Evolutionary conservation across 2,888 invertebrate genomes (phyloP), one percentile per base, ranked within the genome.

Genomic region (Machimus atricapillus): DNA sequence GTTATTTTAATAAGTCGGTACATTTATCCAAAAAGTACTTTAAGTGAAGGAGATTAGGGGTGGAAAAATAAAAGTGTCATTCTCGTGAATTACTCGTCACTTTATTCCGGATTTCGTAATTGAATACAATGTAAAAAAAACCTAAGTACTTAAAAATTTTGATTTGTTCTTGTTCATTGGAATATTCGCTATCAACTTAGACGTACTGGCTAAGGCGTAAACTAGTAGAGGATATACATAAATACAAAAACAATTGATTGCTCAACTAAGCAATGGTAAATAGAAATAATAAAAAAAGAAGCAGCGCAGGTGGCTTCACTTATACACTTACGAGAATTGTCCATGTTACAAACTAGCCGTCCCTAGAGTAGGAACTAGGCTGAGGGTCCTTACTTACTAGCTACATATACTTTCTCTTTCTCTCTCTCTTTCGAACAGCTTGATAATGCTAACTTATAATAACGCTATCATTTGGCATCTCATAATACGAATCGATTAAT

Each of bases 61-160:
- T 19, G 1, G 3, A 66, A 27, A 66, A 66, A 66, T 66, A 66
- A 66, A 66, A 66, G 2, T 8, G 27, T 52, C 16, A 14, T 81
- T 83, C 66, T 83, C 37, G 4, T 40, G 19, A 83, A 83, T 83
- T 83, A 83, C 66, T 83, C 40, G 46, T 83, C 37, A 58, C 19
- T 83, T 83, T 66, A 37, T 58, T 83, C 40, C 40, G 37, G 58
- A 66, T 37, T 66, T 83, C n/a, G 37, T 40, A 40, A 83, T 73
- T 66, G 58, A 46, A 37, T 83, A 83, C 73, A 83, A 73, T 73
- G 16, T 83, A 83, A 83, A 83, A 46, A 83, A 83, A 83, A 66
- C 34, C 83, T 83, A 83, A 83, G 73, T 83, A 83, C 83, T 66
- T 83, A 66, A 83, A 83, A 83, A 83, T 83, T 66, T 66, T 66